phyloP scores from a whole-genome alignment of 2,888 invertebrate species.

The Aricia artaxerxes region DNA sequence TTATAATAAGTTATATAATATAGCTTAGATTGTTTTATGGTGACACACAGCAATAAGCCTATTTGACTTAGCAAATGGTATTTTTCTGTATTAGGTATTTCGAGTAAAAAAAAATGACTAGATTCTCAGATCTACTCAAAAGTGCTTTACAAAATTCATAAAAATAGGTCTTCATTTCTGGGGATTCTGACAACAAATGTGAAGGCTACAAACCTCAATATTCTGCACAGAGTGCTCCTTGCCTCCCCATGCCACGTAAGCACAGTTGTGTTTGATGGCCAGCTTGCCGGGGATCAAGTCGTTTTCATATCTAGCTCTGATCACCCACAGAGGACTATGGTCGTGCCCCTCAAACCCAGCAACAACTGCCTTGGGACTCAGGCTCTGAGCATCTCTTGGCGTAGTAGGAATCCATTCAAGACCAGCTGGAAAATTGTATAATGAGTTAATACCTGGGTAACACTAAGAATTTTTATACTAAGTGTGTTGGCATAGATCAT shows the following conservation, averaged over 20 bases:
- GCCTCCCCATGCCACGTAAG: constrained; percentile 69
- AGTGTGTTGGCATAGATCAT: no score
- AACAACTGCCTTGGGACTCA: constrained; percentile 62
- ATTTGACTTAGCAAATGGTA: no score
- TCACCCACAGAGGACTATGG: constrained; percentile 71
- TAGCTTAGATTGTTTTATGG: no score
- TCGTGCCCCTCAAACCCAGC: constrained; percentile 71
- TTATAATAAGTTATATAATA: no score
- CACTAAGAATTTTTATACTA: background rate
- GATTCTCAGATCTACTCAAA: no score
- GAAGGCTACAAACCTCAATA: constrained; percentile 56
- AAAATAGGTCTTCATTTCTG: no score
- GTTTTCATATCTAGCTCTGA: constrained; percentile 60
- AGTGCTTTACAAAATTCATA: no score
- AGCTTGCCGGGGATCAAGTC: constrained; percentile 72
- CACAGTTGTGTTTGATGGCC: constrained; percentile 62
- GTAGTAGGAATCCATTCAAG: constrained; percentile 66
- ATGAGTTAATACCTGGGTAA: constrained; percentile 37
- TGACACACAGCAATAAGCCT: no score
- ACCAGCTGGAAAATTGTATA: constrained; percentile 48
- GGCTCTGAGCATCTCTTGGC: constrained; percentile 49
- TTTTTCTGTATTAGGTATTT: no score
- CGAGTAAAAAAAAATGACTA: no score
- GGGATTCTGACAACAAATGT: background rate
- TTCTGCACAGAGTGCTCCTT: constrained; percentile 59